Percentiles rank a stretch among this genome's conserved stretches.
phyloP scores from a whole-genome alignment of 2,113 vertebrate genomes.

The Chionomys nivalis region DNA sequence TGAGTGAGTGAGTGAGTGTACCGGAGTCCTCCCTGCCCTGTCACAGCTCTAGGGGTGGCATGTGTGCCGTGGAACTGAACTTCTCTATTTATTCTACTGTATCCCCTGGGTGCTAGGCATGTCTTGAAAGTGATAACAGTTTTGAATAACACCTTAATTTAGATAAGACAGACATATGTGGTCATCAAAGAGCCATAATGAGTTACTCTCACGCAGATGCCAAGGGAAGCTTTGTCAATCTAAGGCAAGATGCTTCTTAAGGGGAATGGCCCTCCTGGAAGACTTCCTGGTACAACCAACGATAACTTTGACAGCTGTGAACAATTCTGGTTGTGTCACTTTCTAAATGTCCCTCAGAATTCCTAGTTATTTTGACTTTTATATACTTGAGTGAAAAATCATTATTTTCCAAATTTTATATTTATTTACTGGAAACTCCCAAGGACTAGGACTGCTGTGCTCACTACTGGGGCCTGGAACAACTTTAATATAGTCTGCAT shows the following conservation, averaged over 20 bases:
- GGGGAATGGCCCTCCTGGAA: background rate
- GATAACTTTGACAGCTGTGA: background rate
- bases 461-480: background rate
- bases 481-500: background rate
- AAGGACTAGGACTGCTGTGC: background rate
- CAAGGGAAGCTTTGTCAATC: background rate
- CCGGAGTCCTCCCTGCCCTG: background rate
- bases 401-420: background rate
- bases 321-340: background rate
- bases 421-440: background rate
- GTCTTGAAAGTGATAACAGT: constrained; percentile 52
- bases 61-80: background rate
- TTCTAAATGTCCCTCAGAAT: background rate
- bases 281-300: background rate
- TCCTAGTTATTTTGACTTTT: background rate
- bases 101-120: constrained; percentile 32
- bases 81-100: constrained; percentile 13
- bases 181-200: background rate
- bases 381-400: background rate
- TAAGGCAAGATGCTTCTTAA: background rate
- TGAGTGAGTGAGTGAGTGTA: background rate
- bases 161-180: background rate
- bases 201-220: background rate
- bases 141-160: background rate
- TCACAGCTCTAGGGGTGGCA: background rate